Conservation (phyloP, 2,113 vertebrate genomes). For the Rhinopomastus cyanomelas region DNA sequence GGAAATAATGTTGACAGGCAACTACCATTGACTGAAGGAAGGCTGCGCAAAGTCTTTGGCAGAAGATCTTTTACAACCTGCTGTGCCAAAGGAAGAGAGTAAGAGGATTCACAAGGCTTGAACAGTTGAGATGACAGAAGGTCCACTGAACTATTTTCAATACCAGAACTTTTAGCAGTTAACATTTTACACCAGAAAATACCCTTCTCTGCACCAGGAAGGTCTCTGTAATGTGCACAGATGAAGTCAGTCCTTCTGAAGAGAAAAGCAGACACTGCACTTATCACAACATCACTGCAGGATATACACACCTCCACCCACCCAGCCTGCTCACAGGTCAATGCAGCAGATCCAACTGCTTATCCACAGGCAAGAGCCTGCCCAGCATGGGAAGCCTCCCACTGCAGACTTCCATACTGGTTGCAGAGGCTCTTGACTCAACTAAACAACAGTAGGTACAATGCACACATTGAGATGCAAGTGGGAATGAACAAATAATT, state of each 20-base stretch:
- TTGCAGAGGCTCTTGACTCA: not conserved
- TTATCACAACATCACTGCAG: not conserved
- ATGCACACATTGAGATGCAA: not conserved
- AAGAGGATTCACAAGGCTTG: not conserved
- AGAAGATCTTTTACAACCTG: not conserved
- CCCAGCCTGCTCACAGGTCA: not conserved
- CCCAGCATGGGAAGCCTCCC: not conserved
- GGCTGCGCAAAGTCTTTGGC: not conserved
- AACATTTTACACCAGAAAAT: not conserved
- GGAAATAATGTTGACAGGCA: not conserved
- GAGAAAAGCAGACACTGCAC: not conserved
- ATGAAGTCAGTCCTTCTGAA: not conserved
- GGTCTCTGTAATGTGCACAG: not conserved
- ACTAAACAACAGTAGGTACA: fast-evolving
- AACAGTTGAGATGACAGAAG: not conserved
- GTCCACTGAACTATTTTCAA: not conserved
- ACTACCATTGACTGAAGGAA: not conserved
- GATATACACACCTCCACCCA: not conserved
- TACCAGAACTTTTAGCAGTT: not conserved
- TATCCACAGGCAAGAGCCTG: not conserved
- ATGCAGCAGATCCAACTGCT: not conserved
- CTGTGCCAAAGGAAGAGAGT: conserved; percentile 9
- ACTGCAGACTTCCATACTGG: not conserved
- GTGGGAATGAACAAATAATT: not conserved
- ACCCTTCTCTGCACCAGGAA: not conserved